Base-by-base conservation (phyloP, 2,797 vertebrate species). In the Hoplostethus atlanticus region DNA sequence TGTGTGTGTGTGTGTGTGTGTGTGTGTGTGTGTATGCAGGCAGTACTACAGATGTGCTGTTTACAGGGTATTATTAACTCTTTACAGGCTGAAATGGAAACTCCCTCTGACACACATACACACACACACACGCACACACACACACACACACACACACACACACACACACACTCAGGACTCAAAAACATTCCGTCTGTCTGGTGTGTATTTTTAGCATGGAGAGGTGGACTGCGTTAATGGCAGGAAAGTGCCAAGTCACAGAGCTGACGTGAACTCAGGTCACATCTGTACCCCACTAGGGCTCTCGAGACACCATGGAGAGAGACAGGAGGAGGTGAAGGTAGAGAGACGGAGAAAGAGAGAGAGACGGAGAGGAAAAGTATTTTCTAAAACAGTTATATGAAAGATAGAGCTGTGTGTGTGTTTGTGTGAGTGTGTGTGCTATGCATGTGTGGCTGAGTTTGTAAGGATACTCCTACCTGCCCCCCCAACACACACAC, bases 241-340 rank as follows among this genome's bases (percentile, higher is more conserved):
- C 76, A 79, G 82, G 74, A 87, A 88, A 90, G 86, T 89, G 80
- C 80, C 78, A 80, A 77, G 84, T 83, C 83, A 87, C 77, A 73
- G 73, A 75, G 74, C 79, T 68, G 52, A 82, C 81, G 75, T 72
- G 70, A 81, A 83, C 77, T 84, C 68, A 79, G 51, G 80, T 73
- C 66, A 77, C 76, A 85, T 83, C 83, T 88, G 68, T 77, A 66
- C 66, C 65, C 31, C 60, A 64, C 64, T 2, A 38, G 58, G 77
- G 63, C 79, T 83, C 74, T 77, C 74, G 16, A n/a, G 40, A 51
- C 46, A 36, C 46, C 25, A 30, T 34, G 4, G 6, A 34, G 34
- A 34, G 34, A 34, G 21, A 21, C 1, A 21, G 21, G 1, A 21
- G 21, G 21, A 21, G 21, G 21, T 21, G 21, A 21, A 21, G 21